Conservation (phyloP, 2,113 vertebrate species). For the Buteo buteo region DNA sequence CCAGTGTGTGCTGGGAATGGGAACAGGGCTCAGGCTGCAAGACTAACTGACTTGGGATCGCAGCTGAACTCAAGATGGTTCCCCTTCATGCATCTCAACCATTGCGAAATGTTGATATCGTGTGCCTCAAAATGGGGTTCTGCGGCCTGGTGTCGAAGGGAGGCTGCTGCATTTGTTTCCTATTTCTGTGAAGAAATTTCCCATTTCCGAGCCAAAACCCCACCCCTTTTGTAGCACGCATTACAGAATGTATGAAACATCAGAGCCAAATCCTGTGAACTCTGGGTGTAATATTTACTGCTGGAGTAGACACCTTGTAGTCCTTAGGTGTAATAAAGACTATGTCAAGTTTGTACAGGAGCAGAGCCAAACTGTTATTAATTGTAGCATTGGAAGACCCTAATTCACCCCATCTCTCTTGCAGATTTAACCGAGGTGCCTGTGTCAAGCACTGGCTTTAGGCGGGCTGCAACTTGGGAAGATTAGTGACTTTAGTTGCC, state of each 20-base stretch:
- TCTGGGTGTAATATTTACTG: not conserved
- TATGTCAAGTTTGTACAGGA: not conserved
- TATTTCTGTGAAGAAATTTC: not conserved
- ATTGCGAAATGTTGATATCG: rapidly evolving
- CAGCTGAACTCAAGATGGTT: not conserved
- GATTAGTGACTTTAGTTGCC: not conserved
- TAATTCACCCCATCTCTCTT: not conserved
- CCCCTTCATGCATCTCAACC: not conserved
- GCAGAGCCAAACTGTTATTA: not conserved
- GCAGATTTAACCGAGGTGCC: not conserved
- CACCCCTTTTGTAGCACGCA: not conserved
- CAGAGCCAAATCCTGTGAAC: not conserved
- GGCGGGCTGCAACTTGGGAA: rapidly evolving
- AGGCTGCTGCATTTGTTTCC: not conserved
- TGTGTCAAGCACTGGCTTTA: not conserved
- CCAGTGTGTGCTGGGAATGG: not conserved
- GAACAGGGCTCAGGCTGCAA: not conserved
- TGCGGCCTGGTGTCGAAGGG: not conserved
- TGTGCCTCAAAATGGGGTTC: not conserved
- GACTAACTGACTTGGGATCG: not conserved
- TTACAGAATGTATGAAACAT: not conserved
- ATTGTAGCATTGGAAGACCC: not conserved
- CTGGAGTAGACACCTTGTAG: not conserved
- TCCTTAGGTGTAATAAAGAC: not conserved
- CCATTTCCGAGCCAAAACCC: not conserved